phyloP scores from a whole-genome alignment of 2,113 vertebrate genomes.

The Tylochromis polylepis region DNA sequence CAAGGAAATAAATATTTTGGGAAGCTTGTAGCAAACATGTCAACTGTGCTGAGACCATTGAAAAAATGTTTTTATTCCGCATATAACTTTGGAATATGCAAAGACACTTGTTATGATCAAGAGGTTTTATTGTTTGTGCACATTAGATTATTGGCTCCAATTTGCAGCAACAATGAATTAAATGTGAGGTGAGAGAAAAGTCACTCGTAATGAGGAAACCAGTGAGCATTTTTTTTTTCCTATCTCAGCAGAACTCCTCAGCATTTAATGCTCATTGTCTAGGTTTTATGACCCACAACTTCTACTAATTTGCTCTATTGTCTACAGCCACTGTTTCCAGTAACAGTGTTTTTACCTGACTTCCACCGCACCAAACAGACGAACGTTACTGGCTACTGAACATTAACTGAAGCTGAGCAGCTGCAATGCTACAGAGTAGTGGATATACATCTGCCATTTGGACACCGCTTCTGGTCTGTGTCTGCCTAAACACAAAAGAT shows the following conservation, averaged over 20 bases:
- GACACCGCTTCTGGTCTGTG: background rate
- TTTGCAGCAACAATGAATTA: background rate
- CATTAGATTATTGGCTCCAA: background rate
- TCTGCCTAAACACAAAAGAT: background rate
- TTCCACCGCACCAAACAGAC: background rate
- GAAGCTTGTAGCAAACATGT: background rate
- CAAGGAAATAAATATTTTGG: slow-evolving; percentile 35
- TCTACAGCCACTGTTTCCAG: background rate
- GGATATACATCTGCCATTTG: background rate
- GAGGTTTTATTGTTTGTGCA: background rate
- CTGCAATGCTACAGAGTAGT: background rate
- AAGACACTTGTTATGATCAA: background rate
- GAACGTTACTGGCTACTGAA: background rate
- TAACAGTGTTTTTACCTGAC: background rate
- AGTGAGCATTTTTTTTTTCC: background rate
- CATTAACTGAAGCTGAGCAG: background rate
- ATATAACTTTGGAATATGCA: background rate
- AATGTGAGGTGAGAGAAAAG: background rate
- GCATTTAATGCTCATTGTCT: background rate
- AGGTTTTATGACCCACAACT: background rate
- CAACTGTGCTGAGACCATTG: background rate
- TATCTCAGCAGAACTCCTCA: background rate
- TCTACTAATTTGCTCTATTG: background rate
- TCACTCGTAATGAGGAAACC: background rate
- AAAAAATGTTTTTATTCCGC: background rate